Conservation (phyloP, 2,113 vertebrate species). For the Brachyhypopomus gauderio region DNA sequence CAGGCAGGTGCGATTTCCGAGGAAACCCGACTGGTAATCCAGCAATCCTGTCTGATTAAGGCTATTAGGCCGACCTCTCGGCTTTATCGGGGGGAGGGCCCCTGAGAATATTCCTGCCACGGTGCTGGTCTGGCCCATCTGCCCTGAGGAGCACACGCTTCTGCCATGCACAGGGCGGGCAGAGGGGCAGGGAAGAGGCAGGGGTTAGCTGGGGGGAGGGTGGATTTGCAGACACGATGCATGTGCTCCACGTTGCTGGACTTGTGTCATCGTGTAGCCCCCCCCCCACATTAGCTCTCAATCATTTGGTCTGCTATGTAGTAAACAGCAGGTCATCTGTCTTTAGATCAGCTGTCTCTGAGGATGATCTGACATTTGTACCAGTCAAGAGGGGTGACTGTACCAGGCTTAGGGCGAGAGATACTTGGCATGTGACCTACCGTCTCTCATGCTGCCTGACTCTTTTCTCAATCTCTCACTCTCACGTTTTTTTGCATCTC, state of each 20-base stretch:
- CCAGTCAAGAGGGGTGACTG: conserved; percentile 27
- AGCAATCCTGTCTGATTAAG: conserved; percentile 67
- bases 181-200: no score
- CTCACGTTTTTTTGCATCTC: background rate
- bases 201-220: conserved; percentile 30
- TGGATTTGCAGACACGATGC: conserved; percentile 81
- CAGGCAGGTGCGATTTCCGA: conserved; percentile 58
- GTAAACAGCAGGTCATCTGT: conserved; percentile 80
- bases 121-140: background rate
- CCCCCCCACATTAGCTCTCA: conserved; percentile 83
- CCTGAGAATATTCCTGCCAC: background rate
- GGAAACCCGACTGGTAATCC: conserved; percentile 68
- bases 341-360: conserved; percentile 78
- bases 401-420: conserved; percentile 3
- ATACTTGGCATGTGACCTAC: conserved; percentile 25
- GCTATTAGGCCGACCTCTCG: conserved; percentile 55
- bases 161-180: background rate
- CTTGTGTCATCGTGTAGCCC: conserved; percentile 70
- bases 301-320: conserved; percentile 91
- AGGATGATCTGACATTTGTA: conserved; percentile 70
- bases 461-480: background rate
- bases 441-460: background rate
- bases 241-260: conserved; percentile 79
- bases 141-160: background rate
- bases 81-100: background rate